These are phyloP conservation scores for Amphimallon solstitiale DNA, from an alignment of 2,888 invertebrate genomes.

Conservation along the genomic window DNA sequence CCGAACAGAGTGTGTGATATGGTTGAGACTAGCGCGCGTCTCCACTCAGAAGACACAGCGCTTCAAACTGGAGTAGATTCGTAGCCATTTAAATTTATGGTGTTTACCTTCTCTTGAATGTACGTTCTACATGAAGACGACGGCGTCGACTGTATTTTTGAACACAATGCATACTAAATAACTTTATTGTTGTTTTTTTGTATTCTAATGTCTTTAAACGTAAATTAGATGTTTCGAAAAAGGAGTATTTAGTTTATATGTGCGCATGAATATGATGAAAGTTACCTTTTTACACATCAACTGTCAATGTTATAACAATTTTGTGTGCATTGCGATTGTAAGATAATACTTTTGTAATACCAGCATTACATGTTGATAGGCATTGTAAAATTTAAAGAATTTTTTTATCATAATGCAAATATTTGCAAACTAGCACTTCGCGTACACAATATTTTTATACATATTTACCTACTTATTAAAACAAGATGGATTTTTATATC, in stretches of 20 bases:
- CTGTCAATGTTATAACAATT: too few species aligned
- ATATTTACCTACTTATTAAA: too few species aligned
- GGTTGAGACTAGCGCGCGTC: conserved; percentile 33
- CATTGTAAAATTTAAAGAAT: too few species aligned
- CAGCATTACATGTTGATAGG: too few species aligned
- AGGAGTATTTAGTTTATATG: background rate
- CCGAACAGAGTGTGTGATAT: conserved; percentile 32
- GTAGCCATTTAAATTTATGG: conserved; percentile 45
- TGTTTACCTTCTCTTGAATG: conserved; percentile 46
- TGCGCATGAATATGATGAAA: background rate
- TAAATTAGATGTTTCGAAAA: background rate
- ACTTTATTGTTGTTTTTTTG: conserved; percentile 22
- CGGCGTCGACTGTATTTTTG: conserved; percentile 24
- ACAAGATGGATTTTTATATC: too few species aligned
- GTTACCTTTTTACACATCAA: too few species aligned
- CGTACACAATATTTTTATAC: too few species aligned
- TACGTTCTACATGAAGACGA: conserved; percentile 1
- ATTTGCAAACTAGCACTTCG: too few species aligned
- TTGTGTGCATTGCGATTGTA: too few species aligned
- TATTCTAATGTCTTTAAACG: background rate
- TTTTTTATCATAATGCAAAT: too few species aligned
- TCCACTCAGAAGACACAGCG: conserved; percentile 33
- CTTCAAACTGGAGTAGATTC: conserved; percentile 33
- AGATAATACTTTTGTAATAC: too few species aligned
- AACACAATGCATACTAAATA: conserved; percentile 29